Conservation (phyloP, 2,797 vertebrate species). For the Erethizon dorsatum region DNA sequence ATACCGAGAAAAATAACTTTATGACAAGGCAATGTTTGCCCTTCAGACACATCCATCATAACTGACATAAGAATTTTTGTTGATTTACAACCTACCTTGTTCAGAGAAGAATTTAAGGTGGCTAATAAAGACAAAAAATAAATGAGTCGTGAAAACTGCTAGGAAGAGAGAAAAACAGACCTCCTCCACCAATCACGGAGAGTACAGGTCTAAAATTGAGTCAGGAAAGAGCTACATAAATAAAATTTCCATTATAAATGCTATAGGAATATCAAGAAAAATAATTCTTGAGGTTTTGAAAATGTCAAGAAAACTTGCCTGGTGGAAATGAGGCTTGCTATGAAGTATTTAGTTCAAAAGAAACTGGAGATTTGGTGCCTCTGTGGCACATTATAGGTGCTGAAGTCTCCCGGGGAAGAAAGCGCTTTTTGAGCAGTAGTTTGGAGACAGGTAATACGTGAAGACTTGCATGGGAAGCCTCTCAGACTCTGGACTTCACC, state of each 20-base stretch:
- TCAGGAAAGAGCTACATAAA: neutral
- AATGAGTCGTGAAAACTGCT: neutral
- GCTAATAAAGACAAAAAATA: constrained; percentile 43
- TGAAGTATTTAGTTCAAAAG: neutral
- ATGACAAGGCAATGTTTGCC: neutral
- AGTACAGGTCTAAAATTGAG: neutral
- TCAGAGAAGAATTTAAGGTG: constrained; percentile 59
- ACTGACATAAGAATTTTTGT: constrained; percentile 31
- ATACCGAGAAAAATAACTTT: neutral
- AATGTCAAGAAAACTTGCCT: neutral
- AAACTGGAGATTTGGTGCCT: neutral
- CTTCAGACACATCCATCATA: neutral
- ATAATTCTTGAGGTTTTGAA: neutral
- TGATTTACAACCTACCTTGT: constrained; percentile 42
- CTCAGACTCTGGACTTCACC: neutral
- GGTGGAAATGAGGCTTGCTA: neutral
- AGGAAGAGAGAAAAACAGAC: neutral
- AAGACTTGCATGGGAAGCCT: constrained; percentile 54
- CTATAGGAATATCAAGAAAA: neutral
- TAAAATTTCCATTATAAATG: neutral
- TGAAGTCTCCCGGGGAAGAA: neutral
- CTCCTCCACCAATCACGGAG: neutral
- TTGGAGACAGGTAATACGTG: neutral
- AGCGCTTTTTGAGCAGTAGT: neutral
- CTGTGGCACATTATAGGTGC: no score